Conservation (phyloP, 2,888 invertebrate genomes). For the Drosophila nr. perissopoda region DNA sequence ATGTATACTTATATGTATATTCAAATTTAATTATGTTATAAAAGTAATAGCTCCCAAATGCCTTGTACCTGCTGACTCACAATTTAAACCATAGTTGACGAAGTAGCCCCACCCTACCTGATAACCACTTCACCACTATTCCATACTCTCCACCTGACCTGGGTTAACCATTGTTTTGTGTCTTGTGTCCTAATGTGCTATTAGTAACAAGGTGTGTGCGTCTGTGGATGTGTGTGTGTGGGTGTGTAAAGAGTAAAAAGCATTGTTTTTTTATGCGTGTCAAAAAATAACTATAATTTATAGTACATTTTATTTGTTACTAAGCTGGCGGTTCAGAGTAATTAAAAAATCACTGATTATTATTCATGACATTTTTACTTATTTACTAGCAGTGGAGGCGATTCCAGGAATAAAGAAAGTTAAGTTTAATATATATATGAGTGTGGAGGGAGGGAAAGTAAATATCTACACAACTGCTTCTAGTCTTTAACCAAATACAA, state of each 20-base stretch:
- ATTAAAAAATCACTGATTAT: background rate
- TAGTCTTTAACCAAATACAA: background rate
- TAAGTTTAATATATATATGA: background rate
- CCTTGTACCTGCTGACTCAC: background rate
- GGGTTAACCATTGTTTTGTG: background rate
- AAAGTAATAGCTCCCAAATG: background rate
- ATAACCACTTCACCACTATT: background rate
- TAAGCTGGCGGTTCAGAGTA: background rate
- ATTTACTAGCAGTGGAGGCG: background rate
- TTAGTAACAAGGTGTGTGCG: background rate
- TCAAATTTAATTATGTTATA: background rate
- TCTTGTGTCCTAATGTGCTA: background rate
- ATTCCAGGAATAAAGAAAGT: background rate
- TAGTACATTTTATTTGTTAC: background rate
- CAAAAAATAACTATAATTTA: background rate
- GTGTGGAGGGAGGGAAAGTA: background rate
- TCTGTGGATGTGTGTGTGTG: background rate
- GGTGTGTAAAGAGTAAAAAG: background rate
- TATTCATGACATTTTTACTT: background rate
- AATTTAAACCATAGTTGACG: background rate
- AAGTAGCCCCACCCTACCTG: background rate
- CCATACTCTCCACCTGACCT: background rate
- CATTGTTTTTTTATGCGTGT: background rate
- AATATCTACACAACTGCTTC: background rate
- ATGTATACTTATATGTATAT: background rate